These are phyloP conservation scores for Drosophila azteca DNA, from an alignment of 1,140 invertebrate species.

Conservation along the genomic window DNA sequence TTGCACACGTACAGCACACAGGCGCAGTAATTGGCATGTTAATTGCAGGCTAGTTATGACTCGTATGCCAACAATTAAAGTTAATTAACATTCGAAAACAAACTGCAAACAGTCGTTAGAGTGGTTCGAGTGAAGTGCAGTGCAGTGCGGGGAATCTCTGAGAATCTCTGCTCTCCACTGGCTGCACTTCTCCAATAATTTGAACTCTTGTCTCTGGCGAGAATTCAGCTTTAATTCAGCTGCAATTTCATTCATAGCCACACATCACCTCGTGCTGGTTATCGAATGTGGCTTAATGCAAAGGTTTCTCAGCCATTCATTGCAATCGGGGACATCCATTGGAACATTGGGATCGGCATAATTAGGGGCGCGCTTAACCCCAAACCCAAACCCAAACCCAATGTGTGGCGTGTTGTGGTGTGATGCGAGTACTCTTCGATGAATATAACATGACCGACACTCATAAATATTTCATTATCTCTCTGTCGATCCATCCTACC, in stretches of 20 bases:
- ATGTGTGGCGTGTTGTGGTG: constrained; percentile 2
- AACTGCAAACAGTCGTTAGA: constrained; percentile 34
- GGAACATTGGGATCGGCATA: constrained; percentile 31
- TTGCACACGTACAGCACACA: constrained; percentile 18
- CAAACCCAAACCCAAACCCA: constrained; percentile 35
- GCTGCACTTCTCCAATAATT: constrained; percentile 31
- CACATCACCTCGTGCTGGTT: background rate
- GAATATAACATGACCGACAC: constrained; percentile 70
- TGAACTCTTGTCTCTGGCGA: constrained; percentile 35
- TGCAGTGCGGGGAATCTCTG: background rate
- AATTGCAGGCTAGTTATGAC: constrained; percentile 74
- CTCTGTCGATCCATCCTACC: constrained; percentile 17
- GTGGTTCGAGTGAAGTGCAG: constrained; percentile 20
- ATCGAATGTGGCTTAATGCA: background rate
- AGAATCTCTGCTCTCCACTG: constrained; percentile 31
- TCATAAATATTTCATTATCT: constrained; percentile 73
- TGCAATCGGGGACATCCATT: constrained; percentile 7
- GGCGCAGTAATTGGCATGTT: constrained; percentile 70
- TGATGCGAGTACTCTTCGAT: constrained; percentile 22
- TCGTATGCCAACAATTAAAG: constrained; percentile 75
- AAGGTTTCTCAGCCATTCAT: too few relatives aligned
- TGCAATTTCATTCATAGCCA: too few relatives aligned
- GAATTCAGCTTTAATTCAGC: too few relatives aligned
- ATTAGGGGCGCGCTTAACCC: constrained; percentile 63
- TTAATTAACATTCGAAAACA: constrained; percentile 71